Base-by-base conservation (phyloP, 2,797 vertebrate species). In the Smutsia temminckii region DNA sequence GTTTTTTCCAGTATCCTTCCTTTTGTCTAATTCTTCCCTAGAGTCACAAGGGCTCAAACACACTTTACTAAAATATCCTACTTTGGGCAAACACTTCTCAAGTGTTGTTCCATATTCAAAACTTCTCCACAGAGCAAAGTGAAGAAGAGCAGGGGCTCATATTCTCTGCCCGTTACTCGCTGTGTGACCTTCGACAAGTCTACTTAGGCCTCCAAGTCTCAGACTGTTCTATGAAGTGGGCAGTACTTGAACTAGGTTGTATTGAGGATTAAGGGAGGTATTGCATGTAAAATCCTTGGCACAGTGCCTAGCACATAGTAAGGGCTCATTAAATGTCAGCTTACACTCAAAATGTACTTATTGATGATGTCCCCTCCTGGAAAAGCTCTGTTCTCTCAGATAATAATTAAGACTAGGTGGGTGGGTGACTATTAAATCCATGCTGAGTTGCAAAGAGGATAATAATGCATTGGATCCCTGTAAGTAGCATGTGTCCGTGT, bases 271-370 rank as follows among this genome's bases (percentile, higher is more conserved):
- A 57, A 91, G 46, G 37, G n/a, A 94, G 37, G 57, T 71, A 55
- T 6, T 86, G 18, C 59, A 55, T n/a, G 34, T 64, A 83, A 87
- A 59, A 72, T 81, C 68, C 34, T 66, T 79, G 88, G n/a, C 72
- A 78, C 7, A 37, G 66, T 55, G 53, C 77, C 80, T 92, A 53
- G 53, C 37, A 80, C 68, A 69, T 8, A 87, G 59, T 64, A 85
- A 95, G 53, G 34, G 64, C 49, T 86, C 66, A 69, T 83, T 93
- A 85, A 91, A 88, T 75, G 34, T 59, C 90, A 95, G 42, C 16
- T 71, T 78, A 72, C 2, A 79, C 34, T 92, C 72, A 88, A 77
- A 93, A 85, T 72, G 29, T 0, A 85, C 12, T 49, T 77, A 64
- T 69, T 37, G 25, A 51, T 46, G 10, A 46, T 57, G 57, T 80